Evolutionary conservation across 2,797 vertebrate genomes (phyloP).

Genomic region (Gallinago stenura): DNA sequence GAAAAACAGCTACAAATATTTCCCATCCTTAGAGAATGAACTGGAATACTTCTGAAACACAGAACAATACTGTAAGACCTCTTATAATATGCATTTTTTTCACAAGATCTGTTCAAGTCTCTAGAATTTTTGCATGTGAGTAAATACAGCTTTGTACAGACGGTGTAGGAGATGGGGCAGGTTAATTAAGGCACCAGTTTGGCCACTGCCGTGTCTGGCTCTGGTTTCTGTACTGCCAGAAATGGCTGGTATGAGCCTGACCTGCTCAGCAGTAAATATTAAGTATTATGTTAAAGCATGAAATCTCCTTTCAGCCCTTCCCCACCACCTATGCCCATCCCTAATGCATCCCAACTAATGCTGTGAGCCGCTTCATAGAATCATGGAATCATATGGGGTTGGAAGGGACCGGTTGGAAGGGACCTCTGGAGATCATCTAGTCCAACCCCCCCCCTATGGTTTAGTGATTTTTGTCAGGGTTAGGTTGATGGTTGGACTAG

Average conservation of each 20-base stretch:
- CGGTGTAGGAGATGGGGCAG: fast-evolving
- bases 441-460: too few species aligned
- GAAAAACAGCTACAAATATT: neutral
- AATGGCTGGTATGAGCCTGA: too few species aligned
- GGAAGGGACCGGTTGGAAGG: too few species aligned
- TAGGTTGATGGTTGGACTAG: too few species aligned
- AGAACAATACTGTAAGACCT: neutral
- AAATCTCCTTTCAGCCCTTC: neutral
- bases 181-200: neutral
- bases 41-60: neutral
- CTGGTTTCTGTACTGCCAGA: neutral
- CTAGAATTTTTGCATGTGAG: neutral
- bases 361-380: neutral
- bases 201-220: neutral
- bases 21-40: neutral
- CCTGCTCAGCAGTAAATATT: neutral
- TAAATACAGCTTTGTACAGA: neutral
- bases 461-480: too few species aligned
- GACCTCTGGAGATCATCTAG: too few species aligned
- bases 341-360: neutral
- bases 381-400: too few species aligned
- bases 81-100: neutral
- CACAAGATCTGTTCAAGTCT: neutral
- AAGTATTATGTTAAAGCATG: neutral
- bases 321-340: neutral